phyloP scores from a whole-genome alignment of 2,888 invertebrate genomes.

The Agrochola lychnidis region DNA sequence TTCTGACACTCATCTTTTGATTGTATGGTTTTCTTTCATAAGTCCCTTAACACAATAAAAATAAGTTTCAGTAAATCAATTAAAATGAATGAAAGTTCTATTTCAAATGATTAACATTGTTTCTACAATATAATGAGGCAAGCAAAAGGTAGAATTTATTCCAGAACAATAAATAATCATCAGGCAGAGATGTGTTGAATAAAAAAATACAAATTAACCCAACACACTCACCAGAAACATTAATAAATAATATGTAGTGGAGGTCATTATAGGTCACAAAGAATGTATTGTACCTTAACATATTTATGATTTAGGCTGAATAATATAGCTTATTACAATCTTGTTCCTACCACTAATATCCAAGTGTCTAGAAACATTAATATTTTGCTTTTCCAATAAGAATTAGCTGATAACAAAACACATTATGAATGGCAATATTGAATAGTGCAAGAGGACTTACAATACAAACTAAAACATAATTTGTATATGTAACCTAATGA shows the following conservation, averaged over 20 bases:
- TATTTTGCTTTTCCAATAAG: constrained; percentile 19
- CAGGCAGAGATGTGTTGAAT: not conserved
- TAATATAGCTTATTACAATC: not conserved
- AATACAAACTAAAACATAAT: constrained; percentile 23
- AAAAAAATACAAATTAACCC: constrained; percentile 1
- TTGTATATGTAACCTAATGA: constrained; percentile 66
- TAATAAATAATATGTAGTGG: constrained; percentile 37
- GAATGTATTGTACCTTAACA: constrained; percentile 6
- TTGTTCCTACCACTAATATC: not conserved
- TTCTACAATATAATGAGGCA: constrained; percentile 10
- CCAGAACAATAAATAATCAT: constrained; percentile 2
- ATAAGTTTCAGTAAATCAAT: not conserved
- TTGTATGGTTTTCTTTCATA: not conserved
- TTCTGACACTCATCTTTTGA: not conserved
- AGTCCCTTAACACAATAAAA: not conserved
- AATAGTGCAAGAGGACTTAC: constrained; percentile 21
- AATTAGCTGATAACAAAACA: constrained; percentile 21
- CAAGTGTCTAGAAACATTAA: not conserved
- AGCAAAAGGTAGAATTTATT: constrained; percentile 8
- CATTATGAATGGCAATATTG: constrained; percentile 27
- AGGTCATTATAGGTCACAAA: constrained; percentile 70
- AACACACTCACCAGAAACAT: constrained; percentile 23
- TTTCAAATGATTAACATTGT: not conserved
- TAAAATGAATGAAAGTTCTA: not conserved
- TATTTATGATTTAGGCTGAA: not conserved